These are phyloP conservation scores for Rhynchomys soricoides DNA, from an alignment of 2,113 vertebrate species.

Conservation along the genomic window DNA sequence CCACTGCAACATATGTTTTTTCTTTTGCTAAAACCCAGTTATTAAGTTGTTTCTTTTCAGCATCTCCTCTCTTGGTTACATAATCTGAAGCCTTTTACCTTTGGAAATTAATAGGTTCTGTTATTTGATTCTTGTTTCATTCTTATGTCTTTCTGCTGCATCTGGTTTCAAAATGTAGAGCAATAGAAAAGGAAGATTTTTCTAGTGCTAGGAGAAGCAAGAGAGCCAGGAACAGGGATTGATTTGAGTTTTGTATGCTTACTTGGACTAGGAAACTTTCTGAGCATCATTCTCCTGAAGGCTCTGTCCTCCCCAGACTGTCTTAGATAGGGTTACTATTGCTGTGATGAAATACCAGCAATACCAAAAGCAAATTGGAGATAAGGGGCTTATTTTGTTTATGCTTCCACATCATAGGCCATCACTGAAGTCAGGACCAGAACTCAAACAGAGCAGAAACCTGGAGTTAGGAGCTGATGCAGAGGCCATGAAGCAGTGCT, in stretches of 20 bases:
- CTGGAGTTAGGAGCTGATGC: background rate
- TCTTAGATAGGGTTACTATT: background rate
- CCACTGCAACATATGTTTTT: background rate
- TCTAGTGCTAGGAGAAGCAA: background rate
- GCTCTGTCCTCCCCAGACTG: fast-evolving
- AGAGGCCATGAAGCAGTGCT: background rate
- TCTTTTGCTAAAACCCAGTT: slow-evolving; percentile 29
- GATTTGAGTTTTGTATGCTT: slow-evolving; percentile 17
- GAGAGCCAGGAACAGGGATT: background rate
- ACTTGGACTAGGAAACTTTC: background rate
- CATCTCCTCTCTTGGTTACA: slow-evolving; percentile 16
- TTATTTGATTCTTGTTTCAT: slow-evolving; percentile 41
- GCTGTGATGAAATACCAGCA: background rate
- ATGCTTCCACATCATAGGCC: background rate
- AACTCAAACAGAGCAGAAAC: background rate
- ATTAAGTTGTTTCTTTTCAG: slow-evolving; percentile 52
- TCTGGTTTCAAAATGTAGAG: slow-evolving; percentile 17
- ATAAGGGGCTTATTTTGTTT: background rate
- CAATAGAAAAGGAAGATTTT: background rate
- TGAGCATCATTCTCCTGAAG: background rate
- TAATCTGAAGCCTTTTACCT: slow-evolving; percentile 17
- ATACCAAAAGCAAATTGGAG: background rate
- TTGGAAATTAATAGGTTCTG: slow-evolving; percentile 56
- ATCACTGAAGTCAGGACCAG: background rate
- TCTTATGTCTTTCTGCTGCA: background rate